These are phyloP conservation scores for Brienomyrus brachyistius DNA, from an alignment of 2,113 vertebrate genomes.

Conservation along the genomic window DNA sequence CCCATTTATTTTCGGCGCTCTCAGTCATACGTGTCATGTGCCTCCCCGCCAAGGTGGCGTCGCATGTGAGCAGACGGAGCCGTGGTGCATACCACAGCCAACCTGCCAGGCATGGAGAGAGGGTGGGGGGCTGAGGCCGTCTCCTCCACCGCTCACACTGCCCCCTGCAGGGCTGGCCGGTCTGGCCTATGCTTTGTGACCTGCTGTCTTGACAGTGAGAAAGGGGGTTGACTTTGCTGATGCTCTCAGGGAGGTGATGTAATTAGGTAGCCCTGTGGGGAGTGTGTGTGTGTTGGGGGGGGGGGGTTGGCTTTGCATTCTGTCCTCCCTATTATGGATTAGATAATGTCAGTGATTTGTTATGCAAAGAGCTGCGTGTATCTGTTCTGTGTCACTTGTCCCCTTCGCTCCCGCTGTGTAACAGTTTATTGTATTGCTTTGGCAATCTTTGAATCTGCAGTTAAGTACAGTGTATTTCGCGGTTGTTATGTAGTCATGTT, in stretches of 20 bases:
- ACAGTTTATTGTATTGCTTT: constrained; percentile 5
- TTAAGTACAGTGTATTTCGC: not conserved
- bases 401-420: not conserved
- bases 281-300: not conserved
- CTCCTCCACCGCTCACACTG: not conserved
- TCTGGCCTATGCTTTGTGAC: not conserved
- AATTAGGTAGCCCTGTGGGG: not conserved
- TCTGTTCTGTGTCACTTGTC: constrained; percentile 13
- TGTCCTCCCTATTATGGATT: not conserved
- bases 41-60: not conserved
- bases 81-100: not conserved
- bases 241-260: not conserved
- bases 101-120: not conserved
- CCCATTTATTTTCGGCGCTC: not conserved
- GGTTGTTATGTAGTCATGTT: constrained; percentile 12
- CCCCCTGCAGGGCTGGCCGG: not conserved
- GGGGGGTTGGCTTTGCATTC: not conserved
- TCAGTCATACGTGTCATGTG: not conserved
- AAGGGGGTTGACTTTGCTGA: not conserved
- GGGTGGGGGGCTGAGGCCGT: not conserved
- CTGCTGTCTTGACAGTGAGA: constrained; percentile 1
- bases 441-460: not conserved
- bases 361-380: not conserved
- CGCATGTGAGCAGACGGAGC: not conserved
- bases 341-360: constrained; percentile 10